Evolutionary conservation across 2,888 invertebrate genomes (phyloP).

Genomic region (Leistus spinibarbis): DNA sequence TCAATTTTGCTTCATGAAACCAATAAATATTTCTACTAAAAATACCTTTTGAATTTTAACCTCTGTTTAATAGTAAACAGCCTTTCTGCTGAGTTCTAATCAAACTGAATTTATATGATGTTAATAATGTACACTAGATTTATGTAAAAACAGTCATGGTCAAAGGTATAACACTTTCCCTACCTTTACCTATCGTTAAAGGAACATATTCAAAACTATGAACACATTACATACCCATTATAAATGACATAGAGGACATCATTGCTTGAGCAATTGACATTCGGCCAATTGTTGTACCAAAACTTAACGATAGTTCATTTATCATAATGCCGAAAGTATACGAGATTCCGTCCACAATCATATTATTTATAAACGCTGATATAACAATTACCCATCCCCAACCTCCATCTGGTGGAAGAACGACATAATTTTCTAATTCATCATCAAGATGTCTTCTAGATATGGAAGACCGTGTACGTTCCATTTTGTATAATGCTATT

Average conservation of each 20-base stretch:
- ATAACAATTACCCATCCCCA: slow-evolving; percentile 67
- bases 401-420: slow-evolving; percentile 65
- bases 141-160: too few species aligned
- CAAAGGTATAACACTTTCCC: too few species aligned
- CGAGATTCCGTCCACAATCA: slow-evolving; percentile 65
- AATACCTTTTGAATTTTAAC: too few species aligned
- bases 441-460: slow-evolving; percentile 18
- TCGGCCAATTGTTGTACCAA: slow-evolving; percentile 43
- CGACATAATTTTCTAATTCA: slow-evolving; percentile 45
- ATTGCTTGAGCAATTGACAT: background rate
- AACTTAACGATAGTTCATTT: slow-evolving; percentile 48
- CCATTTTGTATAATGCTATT: background rate
- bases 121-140: too few species aligned
- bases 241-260: background rate
- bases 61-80: too few species aligned
- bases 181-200: too few species aligned
- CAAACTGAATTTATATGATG: too few species aligned
- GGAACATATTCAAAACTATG: too few species aligned
- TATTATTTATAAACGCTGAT: slow-evolving; percentile 62
- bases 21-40: too few species aligned
- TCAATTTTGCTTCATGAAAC: too few species aligned
- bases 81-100: too few species aligned
- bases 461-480: slow-evolving; percentile 6
- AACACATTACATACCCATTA: background rate
- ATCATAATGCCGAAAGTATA: slow-evolving; percentile 66